phyloP scores from a whole-genome alignment of 2,888 invertebrate genomes.

The Melanophora roralis region DNA sequence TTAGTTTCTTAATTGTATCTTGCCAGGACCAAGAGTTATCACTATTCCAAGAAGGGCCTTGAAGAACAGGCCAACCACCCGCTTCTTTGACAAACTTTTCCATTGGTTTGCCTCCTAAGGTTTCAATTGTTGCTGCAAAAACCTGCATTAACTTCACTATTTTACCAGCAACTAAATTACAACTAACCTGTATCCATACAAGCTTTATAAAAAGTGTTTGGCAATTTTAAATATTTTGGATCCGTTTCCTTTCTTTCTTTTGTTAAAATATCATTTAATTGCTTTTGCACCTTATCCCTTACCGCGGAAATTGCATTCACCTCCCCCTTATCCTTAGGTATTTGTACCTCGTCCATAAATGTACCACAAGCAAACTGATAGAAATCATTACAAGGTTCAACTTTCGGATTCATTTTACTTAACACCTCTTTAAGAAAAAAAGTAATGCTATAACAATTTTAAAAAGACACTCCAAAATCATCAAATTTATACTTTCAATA shows the following conservation, averaged over 20 bases:
- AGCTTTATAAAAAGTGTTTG: constrained; percentile 67
- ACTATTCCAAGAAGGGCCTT: constrained; percentile 81
- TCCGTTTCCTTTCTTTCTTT: constrained; percentile 72
- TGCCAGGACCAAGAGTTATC: constrained; percentile 86
- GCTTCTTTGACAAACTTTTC: constrained; percentile 83
- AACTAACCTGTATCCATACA: constrained; percentile 77
- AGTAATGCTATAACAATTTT: too few species aligned
- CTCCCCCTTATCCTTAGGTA: constrained; percentile 82
- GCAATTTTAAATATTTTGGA: constrained; percentile 76
- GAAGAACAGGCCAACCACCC: constrained; percentile 84
- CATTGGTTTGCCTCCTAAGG: constrained; percentile 85
- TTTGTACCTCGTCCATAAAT: constrained; percentile 82
- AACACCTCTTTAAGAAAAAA: too few species aligned
- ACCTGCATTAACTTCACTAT: neutral
- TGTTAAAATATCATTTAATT: constrained; percentile 75
- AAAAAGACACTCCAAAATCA: too few species aligned
- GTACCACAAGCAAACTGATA: constrained; percentile 79
- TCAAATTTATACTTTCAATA: too few species aligned
- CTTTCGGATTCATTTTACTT: too few species aligned
- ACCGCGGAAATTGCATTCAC: constrained; percentile 76
- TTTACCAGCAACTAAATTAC: neutral
- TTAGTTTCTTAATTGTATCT: constrained; percentile 88
- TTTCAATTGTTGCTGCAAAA: constrained; percentile 85
- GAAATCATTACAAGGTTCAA: too few species aligned
- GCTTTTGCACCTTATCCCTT: constrained; percentile 76